Evolutionary conservation across 2,888 invertebrate species (phyloP), one percentile per base, ranked within the genome.

Genomic region (Rhingia campestris): DNA sequence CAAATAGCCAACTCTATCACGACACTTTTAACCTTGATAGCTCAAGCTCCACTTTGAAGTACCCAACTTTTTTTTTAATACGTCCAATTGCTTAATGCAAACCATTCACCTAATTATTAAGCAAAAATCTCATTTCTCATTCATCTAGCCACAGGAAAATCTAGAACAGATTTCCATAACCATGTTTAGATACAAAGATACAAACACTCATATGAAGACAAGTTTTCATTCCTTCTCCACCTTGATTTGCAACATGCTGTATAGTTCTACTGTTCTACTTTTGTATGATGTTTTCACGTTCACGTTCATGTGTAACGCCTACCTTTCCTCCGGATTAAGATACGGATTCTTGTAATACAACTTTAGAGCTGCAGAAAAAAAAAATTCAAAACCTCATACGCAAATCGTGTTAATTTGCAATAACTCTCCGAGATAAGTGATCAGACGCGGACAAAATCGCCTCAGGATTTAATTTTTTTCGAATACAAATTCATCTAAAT

Each of bases 381-480:
- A 35, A 61, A 58, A 56, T 43, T 22, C 22, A 22, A 22, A 14
- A 51, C 32, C 59, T 56, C n/a, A 69, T 61, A 72, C 61, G 58
- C 56, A 63, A 73, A 67, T 73, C 82, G 77, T 74, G 82, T 74
- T 77, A 77, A 82, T 77, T 82, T 67, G 82, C 77, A 77, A 74
- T 69, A 82, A 81, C 76, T 70, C 72, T 72, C 35, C 2, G 49
- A 73, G 69, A 69, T 64, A 77, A 82, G 67, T 74, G 82, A 77
- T 82, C 82, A 63, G 69, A 67, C 61, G 51, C 58, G 61, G 77
- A 73, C 67, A 77, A 74, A 77, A 39, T 49, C 58, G 73, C 49
- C 73, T 56, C 39, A 51, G 64, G 82, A 53, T 6, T 22, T 22
- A 22, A 22, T 22, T 43, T 49, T 72, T 76, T 35, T 30, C 33